Base-by-base conservation (phyloP, 92 coral and sea anemone genomes). In the Heteractis magnifica region DNA sequence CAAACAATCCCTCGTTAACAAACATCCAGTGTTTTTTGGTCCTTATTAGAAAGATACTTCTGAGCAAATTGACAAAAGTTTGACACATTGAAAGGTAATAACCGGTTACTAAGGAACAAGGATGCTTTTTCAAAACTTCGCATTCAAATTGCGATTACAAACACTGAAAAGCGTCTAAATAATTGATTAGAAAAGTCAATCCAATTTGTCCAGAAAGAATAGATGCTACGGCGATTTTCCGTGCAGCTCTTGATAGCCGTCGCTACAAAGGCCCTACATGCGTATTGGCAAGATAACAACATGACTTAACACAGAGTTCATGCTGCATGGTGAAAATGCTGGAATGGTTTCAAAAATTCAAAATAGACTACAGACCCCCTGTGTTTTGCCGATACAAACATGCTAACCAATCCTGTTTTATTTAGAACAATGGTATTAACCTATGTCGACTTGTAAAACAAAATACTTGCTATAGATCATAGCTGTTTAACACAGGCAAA, bases 111-210 rank as follows among this genome's bases (percentile, higher is more conserved):
- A 44, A 60, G 88, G 44, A 50, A 85, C 88, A 59, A 18, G 50
- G 65, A 73, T 52, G 53, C 79, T 49, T 49, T 56, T 56, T 74
- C 73, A 78, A 85, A 85, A 85, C 84, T 79, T 72, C 85, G 84
- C 84, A 79, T 85, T 68, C 49, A 75, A 84, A 58, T 84, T 82
- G 79, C 74, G 82, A 80, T 80, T 80, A 80, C 83, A 62, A 62
- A 80, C 75, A 65, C 64, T 62, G 75, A 49, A 78, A 65, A 48
- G 83, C 83, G 76, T 80, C 83, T 80, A 80, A 80, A 80, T 80
- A 80, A 80, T 80, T 80, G 71, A 80, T 80, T 80, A 58, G 48
- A 80, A 13, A 80, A 80, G 83, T 80, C 83, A 80, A 80, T 65
- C 71, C 75, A 65, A 53, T 80, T 80, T 80, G 58, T 51, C 60